These are phyloP conservation scores for Yponomeuta sedellus DNA, from an alignment of 2,888 invertebrate genomes.

Conservation along the genomic window DNA sequence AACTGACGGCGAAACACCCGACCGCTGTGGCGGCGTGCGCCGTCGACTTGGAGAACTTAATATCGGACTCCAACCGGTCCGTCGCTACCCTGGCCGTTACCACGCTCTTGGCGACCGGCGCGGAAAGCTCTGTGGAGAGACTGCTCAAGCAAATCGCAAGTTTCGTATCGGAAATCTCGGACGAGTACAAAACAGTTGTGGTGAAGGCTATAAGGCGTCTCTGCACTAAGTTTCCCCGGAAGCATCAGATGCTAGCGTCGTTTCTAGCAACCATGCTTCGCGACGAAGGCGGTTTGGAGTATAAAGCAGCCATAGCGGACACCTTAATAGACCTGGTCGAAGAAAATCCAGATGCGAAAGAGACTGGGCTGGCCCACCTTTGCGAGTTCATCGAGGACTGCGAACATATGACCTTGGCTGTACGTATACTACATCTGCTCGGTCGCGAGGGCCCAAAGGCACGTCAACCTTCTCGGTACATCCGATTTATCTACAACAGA, in stretches of 20 bases:
- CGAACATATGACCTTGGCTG: constrained; percentile 97
- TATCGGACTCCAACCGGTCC: constrained; percentile 97
- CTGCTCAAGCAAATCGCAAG: constrained; percentile 99
- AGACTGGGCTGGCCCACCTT: constrained; percentile 95
- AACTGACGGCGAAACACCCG: constrained; percentile 96
- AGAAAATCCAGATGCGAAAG: constrained; percentile 98
- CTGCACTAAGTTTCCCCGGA: constrained; percentile 97
- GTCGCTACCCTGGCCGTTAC: constrained; percentile 99
- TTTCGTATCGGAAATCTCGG: constrained; percentile 99
- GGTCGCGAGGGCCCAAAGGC: constrained; percentile 98
- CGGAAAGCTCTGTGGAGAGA: constrained; percentile 97
- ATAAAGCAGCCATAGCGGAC: constrained; percentile 98
- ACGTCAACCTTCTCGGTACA: constrained; percentile 91
- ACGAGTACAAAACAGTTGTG: constrained; percentile 99
- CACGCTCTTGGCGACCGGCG: constrained; percentile 97
- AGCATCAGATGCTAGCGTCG: constrained; percentile 96
- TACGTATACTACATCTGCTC: constrained; percentile 95
- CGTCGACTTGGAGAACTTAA: constrained; percentile 97
- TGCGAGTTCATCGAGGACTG: constrained; percentile 99
- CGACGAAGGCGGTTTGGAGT: constrained; percentile 97
- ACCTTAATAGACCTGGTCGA: constrained; percentile 98
- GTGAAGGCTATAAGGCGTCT: constrained; percentile 93
- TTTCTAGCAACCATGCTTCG: constrained; percentile 98
- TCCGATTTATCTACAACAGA: constrained; percentile 90
- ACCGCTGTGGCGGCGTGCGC: constrained; percentile 98